phyloP scores from a whole-genome alignment of 2,797 vertebrate genomes.

The Anas flavirostris region DNA sequence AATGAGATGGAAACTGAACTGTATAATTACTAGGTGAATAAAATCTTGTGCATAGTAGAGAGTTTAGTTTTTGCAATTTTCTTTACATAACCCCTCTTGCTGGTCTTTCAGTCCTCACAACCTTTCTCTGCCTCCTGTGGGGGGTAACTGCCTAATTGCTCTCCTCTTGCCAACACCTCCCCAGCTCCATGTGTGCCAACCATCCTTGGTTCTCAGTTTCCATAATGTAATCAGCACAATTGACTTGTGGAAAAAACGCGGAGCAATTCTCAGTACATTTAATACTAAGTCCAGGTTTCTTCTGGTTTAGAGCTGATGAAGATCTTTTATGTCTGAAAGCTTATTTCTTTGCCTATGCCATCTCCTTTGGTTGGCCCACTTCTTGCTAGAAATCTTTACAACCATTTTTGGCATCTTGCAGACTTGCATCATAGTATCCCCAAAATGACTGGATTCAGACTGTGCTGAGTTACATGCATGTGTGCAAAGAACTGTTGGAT shows the following conservation, averaged over 20 bases:
- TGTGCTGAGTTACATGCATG: not conserved
- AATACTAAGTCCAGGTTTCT: not conserved
- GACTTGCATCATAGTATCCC: not conserved
- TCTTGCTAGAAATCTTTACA: not conserved
- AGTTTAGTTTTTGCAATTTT: not conserved
- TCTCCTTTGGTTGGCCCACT: not conserved
- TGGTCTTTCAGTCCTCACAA: not conserved
- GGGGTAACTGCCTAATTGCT: not conserved
- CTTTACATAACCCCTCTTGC: not conserved
- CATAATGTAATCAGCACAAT: not conserved
- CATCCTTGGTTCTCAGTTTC: not conserved
- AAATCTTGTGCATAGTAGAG: not conserved
- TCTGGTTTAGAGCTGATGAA: not conserved
- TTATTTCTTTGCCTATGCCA: not conserved
- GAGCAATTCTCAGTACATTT: not conserved
- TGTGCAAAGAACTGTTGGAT: not conserved
- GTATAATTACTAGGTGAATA: not conserved
- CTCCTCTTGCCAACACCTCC: not conserved
- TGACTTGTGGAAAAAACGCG: not conserved
- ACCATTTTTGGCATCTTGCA: not conserved
- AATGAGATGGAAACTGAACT: not conserved
- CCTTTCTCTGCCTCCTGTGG: not conserved
- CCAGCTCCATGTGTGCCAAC: not conserved
- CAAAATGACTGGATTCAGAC: not conserved
- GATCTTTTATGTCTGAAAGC: not conserved